Conservation (phyloP, 2,888 invertebrate species). For the Diplolepis rosae region DNA sequence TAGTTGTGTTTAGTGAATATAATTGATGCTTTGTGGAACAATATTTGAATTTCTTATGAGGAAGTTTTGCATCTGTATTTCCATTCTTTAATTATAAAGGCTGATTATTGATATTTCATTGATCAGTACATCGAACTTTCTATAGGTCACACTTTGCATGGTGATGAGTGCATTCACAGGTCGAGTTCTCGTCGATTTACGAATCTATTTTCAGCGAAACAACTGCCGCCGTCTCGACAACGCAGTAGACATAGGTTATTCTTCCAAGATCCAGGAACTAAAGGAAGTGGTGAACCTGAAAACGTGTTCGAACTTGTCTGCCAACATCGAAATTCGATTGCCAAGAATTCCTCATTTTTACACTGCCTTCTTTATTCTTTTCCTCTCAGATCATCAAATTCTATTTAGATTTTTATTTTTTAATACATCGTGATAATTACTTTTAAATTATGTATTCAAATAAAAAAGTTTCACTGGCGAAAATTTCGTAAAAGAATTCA, state of each 20-base stretch:
- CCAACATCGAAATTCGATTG: neutral
- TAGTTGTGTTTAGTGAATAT: too few species aligned
- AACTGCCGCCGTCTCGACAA: slow-evolving; percentile 62
- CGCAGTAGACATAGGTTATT: slow-evolving; percentile 66
- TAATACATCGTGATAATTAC: too few species aligned
- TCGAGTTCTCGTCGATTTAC: slow-evolving; percentile 32
- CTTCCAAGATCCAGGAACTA: slow-evolving; percentile 35
- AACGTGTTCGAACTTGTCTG: slow-evolving; percentile 20
- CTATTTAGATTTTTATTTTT: too few species aligned
- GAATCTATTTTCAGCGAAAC: slow-evolving; percentile 55
- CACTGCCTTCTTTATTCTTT: neutral
- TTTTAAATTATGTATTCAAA: too few species aligned
- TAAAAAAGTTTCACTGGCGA: too few species aligned
- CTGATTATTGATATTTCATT: neutral
- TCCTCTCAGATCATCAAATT: neutral
- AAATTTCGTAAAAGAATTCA: too few species aligned
- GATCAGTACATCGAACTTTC: slow-evolving; percentile 15
- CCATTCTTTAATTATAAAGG: neutral
- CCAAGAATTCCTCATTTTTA: neutral
- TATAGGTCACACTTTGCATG: slow-evolving; percentile 25
- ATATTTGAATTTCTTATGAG: neutral
- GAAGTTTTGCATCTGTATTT: neutral
- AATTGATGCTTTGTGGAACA: neutral
- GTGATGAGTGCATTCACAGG: slow-evolving; percentile 27
- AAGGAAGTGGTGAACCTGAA: slow-evolving; percentile 30